Evolutionary conservation across 2,797 vertebrate species (phyloP).

Genomic region (Pseudotriccus pelzelni): DNA sequence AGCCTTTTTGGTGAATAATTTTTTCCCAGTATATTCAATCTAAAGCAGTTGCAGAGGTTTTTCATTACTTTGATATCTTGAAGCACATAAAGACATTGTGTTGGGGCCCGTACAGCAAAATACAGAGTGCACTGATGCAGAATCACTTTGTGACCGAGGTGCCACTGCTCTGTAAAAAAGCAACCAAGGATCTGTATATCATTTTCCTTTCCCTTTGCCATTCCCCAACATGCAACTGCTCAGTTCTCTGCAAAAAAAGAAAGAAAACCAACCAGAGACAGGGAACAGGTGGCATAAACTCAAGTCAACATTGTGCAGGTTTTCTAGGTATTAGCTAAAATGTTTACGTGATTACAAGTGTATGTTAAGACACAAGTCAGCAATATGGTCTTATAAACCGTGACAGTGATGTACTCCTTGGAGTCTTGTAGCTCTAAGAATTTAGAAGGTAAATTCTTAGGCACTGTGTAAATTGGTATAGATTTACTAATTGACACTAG

Average conservation of each 20-base stretch:
- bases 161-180: background rate
- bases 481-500: constrained; percentile 41
- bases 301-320: fast-evolving
- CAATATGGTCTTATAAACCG: background rate
- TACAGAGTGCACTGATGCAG: background rate
- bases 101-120: fast-evolving
- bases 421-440: background rate
- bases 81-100: fast-evolving
- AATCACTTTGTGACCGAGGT: background rate
- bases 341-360: background rate
- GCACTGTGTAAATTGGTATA: background rate
- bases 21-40: no score
- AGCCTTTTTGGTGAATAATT: background rate
- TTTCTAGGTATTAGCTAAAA: background rate
- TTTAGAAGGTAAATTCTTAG: background rate
- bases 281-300: background rate
- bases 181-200: background rate
- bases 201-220: background rate
- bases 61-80: background rate
- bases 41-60: background rate
- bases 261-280: background rate
- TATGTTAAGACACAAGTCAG: background rate
- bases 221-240: background rate
- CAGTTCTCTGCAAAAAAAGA: background rate
- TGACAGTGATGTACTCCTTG: background rate